Base-by-base conservation (phyloP, 2,888 invertebrate species). In the Hemistola chrysoprasaria region DNA sequence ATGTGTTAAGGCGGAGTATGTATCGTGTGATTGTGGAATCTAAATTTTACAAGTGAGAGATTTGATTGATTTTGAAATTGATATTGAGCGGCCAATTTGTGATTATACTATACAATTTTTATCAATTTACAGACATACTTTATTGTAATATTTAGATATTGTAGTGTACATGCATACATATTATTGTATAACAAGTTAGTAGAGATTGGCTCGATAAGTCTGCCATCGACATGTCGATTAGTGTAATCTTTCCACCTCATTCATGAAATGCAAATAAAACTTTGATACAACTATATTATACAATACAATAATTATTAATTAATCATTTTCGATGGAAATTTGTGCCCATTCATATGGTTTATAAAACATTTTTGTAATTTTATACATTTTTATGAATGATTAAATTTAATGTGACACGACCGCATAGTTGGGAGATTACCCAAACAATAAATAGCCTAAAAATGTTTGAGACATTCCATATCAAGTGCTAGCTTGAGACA, bases 381-480 rank as follows among this genome's bases (percentile, higher is more conserved):
- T 87, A 86, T 88, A 87, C 81, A 81, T 81, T 85, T 86, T 80
- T 78, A 38, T 16, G 16, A 16, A 83, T 74, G 69, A 84, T n/a
- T n/a, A n/a, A 86, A 82, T 83, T 82, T 54, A 61, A 77, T 73
- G 81, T 84, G 78, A 75, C 76, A 78, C 75, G 65, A 71, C 73
- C 74, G 77, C 73, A 77, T 73, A 68, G 70, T 71, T 70, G 71
- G 76, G 72, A 74, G 67, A 59, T 55, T 61, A 59, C 65, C 72
- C 75, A 71, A 61, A 66, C 53, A 71, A 71, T 73, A 75, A 60
- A 76, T 76, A 80, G 78, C 78, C 73, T 83, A 71, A 74, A 78
- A 52, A 71, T 69, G 73, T 83, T 78, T 83, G 87, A 87, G 88
- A 88, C 88, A 88, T 88, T 88, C 88, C 88, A 88, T 88, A 88